phyloP scores from a whole-genome alignment of 1,140 invertebrate species.

The Drosophila baimaii region DNA sequence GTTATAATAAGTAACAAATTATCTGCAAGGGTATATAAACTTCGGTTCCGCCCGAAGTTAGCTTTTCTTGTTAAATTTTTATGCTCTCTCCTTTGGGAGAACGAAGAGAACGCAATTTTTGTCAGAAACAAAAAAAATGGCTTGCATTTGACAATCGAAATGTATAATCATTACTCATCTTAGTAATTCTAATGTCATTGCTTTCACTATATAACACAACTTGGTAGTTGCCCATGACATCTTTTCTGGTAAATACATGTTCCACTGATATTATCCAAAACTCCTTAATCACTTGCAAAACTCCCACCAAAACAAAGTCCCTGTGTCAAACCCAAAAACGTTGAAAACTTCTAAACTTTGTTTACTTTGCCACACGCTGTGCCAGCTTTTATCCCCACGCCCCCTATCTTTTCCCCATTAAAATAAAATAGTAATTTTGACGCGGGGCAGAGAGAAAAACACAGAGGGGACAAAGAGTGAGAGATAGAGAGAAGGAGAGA shows the following conservation, averaged over 20 bases:
- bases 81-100: no score
- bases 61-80: no score
- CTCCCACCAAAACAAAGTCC: neutral
- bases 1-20: no score
- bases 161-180: no score
- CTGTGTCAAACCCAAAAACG: conserved; percentile 31
- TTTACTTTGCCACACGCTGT: conserved; percentile 48
- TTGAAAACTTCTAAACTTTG: conserved; percentile 48
- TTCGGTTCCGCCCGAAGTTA: no score
- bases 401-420: conserved; percentile 22
- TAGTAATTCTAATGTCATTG: no score
- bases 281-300: conserved; percentile 14
- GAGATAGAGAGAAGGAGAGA: neutral
- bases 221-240: neutral
- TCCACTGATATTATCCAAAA: conserved; percentile 2
- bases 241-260: neutral
- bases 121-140: no score
- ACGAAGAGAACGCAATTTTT: no score
- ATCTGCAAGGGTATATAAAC: no score
- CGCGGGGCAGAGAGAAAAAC: neutral
- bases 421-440: conserved; percentile 56
- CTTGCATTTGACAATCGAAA: no score
- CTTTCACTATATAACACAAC: neutral
- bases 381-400: neutral
- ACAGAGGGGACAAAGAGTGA: neutral